phyloP scores from a whole-genome alignment of 2,113 vertebrate species.

The Tiliqua scincoides region DNA sequence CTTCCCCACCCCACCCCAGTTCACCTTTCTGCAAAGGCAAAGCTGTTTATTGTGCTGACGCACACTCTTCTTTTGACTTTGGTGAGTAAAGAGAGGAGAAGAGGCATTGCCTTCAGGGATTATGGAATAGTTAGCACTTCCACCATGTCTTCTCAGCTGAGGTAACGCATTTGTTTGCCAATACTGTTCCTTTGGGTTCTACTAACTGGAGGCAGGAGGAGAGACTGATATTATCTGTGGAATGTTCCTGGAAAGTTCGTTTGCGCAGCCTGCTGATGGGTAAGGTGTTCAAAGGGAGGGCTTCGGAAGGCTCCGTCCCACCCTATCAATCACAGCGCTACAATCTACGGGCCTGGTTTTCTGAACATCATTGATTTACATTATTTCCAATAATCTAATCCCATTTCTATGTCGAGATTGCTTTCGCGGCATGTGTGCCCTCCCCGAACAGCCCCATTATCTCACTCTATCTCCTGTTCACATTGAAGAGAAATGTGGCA shows the following conservation, averaged over 20 bases:
- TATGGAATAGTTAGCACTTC: neutral
- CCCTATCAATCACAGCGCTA: neutral
- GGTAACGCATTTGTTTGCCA: conserved; percentile 18
- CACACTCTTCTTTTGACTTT: neutral
- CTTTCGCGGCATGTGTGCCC: neutral
- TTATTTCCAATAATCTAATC: conserved; percentile 29
- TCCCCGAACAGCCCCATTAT: conserved; percentile 8
- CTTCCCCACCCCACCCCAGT: neutral
- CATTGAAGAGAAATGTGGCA: conserved; percentile 23
- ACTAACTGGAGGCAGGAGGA: conserved; percentile 1
- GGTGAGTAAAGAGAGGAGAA: neutral
- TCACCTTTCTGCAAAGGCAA: conserved; percentile 1
- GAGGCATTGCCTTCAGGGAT: neutral
- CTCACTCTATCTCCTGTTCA: conserved; percentile 6
- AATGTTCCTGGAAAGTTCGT: conserved; percentile 4
- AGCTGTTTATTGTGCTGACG: neutral
- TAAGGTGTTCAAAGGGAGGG: neutral
- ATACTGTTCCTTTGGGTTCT: conserved; percentile 8
- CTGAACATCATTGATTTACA: conserved; percentile 15
- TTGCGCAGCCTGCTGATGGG: neutral
- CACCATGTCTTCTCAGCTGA: neutral
- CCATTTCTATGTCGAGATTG: conserved; percentile 14
- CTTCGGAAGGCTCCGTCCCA: neutral
- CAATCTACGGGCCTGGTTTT: neutral
- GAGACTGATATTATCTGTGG: conserved; percentile 4